These are phyloP conservation scores for Heliothis virescens DNA, from an alignment of 1,140 invertebrate genomes.

Conservation along the genomic window DNA sequence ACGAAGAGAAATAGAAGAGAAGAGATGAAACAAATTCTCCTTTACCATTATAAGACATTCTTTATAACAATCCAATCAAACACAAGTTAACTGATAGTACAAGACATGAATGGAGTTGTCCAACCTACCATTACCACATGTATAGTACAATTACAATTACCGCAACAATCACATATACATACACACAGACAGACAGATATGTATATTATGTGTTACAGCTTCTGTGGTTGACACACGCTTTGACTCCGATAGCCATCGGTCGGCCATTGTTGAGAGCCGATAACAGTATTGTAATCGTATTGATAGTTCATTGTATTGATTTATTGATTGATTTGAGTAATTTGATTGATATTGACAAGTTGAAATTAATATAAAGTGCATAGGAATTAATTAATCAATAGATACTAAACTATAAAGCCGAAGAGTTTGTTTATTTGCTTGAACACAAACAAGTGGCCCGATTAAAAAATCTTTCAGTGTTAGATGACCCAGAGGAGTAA, in stretches of 20 bases:
- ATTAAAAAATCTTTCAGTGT: no score
- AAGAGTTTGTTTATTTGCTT: no score
- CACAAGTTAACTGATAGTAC: no score
- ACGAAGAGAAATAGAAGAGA: no score
- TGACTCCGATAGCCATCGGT: slow-evolving; percentile 10
- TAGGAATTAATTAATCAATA: no score
- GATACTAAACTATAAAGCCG: no score
- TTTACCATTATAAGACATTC: no score
- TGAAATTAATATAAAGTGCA: background rate
- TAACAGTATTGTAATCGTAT: background rate
- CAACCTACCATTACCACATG: background rate
- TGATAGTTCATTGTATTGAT: background rate
- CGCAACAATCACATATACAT: slow-evolving; percentile 3
- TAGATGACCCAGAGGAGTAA: no score
- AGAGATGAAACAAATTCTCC: no score
- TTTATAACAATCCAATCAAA: no score
- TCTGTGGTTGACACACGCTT: slow-evolving; percentile 32
- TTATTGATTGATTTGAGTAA: slow-evolving; percentile 3
- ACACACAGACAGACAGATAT: background rate
- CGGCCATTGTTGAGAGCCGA: slow-evolving; percentile 2
- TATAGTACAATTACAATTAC: background rate
- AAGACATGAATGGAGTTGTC: background rate
- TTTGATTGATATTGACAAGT: background rate
- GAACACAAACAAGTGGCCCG: no score
- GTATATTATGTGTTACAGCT: background rate